phyloP scores from a whole-genome alignment of 2,113 vertebrate genomes.

The Mesocricetus auratus region DNA sequence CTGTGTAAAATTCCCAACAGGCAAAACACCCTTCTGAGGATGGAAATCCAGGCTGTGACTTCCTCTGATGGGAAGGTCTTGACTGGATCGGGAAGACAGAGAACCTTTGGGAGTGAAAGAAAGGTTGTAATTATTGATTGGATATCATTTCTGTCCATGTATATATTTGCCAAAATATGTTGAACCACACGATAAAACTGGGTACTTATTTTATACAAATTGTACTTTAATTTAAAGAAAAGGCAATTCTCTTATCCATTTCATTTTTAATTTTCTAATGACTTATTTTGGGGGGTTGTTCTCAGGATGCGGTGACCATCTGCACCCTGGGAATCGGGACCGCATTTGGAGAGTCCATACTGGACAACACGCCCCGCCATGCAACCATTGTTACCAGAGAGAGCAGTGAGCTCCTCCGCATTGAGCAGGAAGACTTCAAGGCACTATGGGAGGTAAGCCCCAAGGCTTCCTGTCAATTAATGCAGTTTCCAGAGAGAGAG shows the following conservation, averaged over 20 bases:
- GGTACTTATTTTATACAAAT: constrained; percentile 6
- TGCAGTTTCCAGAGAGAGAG: constrained; percentile 22
- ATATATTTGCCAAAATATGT: not conserved
- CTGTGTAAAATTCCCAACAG: not conserved
- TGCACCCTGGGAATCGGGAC: constrained; percentile 97
- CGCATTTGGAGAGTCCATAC: constrained; percentile 97
- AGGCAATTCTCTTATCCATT: not conserved
- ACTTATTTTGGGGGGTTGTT: constrained; percentile 44
- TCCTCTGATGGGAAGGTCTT: not conserved
- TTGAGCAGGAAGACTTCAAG: constrained; percentile 98
- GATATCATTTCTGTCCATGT: not conserved
- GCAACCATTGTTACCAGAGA: constrained; percentile 97
- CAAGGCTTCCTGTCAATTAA: constrained; percentile 68
- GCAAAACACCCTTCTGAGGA: not conserved
- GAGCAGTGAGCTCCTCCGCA: constrained; percentile 95
- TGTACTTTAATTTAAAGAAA: not conserved
- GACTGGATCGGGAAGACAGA: not conserved
- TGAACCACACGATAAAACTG: not conserved
- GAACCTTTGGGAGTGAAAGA: not conserved
- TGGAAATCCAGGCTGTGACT: not conserved
- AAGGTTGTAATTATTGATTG: not conserved
- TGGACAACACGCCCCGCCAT: constrained; percentile 98
- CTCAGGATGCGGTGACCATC: constrained; percentile 96
- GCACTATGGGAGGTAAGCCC: constrained; percentile 96
- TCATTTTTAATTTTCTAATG: constrained; percentile 59